Percentiles rank a stretch among this genome's conserved stretches.
These are phyloP conservation scores for Ophion obscuratus DNA, from an alignment of 2,888 invertebrate genomes.

Conservation along the genomic window DNA sequence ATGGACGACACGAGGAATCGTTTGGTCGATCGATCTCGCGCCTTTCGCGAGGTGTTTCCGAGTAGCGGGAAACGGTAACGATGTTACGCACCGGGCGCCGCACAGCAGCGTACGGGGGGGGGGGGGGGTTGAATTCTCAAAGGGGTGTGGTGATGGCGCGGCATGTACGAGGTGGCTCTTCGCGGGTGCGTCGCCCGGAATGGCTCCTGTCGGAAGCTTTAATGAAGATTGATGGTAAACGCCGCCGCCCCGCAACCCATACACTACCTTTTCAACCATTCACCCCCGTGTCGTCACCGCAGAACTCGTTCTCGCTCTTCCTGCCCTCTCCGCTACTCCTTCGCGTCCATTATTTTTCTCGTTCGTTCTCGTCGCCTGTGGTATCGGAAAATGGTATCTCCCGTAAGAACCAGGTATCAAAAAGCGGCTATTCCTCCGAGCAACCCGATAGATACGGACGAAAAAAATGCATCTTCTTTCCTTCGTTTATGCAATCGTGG, in stretches of 20 bases:
- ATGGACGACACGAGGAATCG: background rate
- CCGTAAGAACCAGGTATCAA: too few relatives aligned
- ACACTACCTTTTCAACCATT: slow-evolving; percentile 51
- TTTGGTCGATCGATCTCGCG: slow-evolving; percentile 46
- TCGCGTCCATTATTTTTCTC: too few relatives aligned
- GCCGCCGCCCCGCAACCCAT: slow-evolving; percentile 66
- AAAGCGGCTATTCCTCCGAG: too few relatives aligned
- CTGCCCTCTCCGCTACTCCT: background rate
- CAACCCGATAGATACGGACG: too few relatives aligned
- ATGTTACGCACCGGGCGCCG: slow-evolving; percentile 72
- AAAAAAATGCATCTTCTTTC: too few relatives aligned
- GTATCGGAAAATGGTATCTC: too few relatives aligned
- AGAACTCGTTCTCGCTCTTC: slow-evolving; percentile 34
- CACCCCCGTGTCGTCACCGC: slow-evolving; percentile 19
- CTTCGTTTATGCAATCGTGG: too few relatives aligned
- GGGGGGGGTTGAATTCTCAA: too few relatives aligned
- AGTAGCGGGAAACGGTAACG: slow-evolving; percentile 71
- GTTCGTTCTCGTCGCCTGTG: too few relatives aligned
- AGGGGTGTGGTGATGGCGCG: slow-evolving; percentile 64
- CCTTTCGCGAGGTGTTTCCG: slow-evolving; percentile 37
- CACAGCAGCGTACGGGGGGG: slow-evolving; percentile 66
- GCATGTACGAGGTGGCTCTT: slow-evolving; percentile 58
- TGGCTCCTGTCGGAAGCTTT: slow-evolving; percentile 79
- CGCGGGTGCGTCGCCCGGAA: slow-evolving; percentile 69
- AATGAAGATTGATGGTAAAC: slow-evolving; percentile 80